Evolutionary conservation across 2,113 vertebrate genomes (phyloP), one percentile per base, ranked within the genome.

Genomic region (Loxodonta africana): DNA sequence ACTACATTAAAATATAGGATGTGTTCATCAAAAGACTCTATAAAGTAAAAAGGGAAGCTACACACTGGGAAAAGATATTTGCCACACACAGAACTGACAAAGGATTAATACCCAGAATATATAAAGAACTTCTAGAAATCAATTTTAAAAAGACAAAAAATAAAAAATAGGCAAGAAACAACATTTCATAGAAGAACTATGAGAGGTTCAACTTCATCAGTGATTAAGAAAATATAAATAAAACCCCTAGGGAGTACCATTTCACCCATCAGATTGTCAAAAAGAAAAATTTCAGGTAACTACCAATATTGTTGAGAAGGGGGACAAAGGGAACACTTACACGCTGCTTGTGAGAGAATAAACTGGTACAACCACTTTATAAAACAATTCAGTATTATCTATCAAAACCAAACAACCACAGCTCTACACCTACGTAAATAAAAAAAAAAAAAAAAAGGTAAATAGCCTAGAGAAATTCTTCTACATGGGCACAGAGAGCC

Each of bases 341-440:
- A 83, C 3, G 63, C 23, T 25, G 33, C 60, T 57, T 87, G 17
- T 87, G 28, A 78, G 15, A 78, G 37, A 73, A 28, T 62, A 86
- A 83, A 78, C 80, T 76, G 37, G 90, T 44, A 86, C 17, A 65
- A 63, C 51, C 44, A 25, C 80, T 93, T 73, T 33, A 83, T 46
- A 65, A 83, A 95, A 67, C 53, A 76, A 85, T 65, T 51, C 67
- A 8, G 86, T 41, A 44, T 86, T 63, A 86, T 65, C 44, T 26
- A 88, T 11, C n/a, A 92, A 96, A 94, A 77, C 77, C 76, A 51
- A 96, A 84, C 63, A 94, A 20, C 86, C 30, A 95, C 30, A 65
- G 62, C 28, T 88, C 77, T 53, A 87, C 28, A 92, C 30, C 53
- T 10, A 71, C 12, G 48, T 60, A 83, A 88, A 88, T 69, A 81